These are phyloP conservation scores for Syngnathus scovelli DNA, from an alignment of 2,113 vertebrate genomes.

Conservation along the genomic window DNA sequence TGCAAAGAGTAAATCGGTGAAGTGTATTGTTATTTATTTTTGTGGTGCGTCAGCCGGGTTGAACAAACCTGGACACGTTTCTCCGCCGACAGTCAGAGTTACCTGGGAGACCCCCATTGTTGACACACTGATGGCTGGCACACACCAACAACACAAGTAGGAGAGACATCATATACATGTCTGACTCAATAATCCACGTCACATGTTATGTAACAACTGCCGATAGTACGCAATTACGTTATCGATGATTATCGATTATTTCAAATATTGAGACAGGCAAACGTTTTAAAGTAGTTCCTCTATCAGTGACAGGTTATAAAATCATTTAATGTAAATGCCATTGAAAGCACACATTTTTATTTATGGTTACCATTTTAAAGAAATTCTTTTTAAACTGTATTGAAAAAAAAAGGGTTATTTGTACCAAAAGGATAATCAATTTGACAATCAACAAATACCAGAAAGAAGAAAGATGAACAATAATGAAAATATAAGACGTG, in stretches of 20 bases:
- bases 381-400: too few species aligned
- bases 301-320: too few species aligned
- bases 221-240: not conserved
- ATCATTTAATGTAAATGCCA: too few species aligned
- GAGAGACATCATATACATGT: constrained; percentile 6
- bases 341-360: too few species aligned
- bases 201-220: not conserved
- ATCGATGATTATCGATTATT: not conserved
- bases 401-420: too few species aligned
- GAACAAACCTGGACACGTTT: constrained; percentile 72
- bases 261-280: too few species aligned
- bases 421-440: too few species aligned
- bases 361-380: too few species aligned
- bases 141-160: constrained; percentile 19
- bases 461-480: too few species aligned
- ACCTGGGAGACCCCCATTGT: constrained; percentile 81
- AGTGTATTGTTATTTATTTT: not conserved
- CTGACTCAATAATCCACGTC: not conserved
- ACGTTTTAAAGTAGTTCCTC: too few species aligned
- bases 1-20: not conserved
- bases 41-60: not conserved
- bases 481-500: too few species aligned
- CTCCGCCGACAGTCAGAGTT: constrained; percentile 80
- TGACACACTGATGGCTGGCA: constrained; percentile 2
- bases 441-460: too few species aligned